These are phyloP conservation scores for Thamnophis elegans DNA, from an alignment of 2,797 vertebrate genomes.

Conservation along the genomic window DNA sequence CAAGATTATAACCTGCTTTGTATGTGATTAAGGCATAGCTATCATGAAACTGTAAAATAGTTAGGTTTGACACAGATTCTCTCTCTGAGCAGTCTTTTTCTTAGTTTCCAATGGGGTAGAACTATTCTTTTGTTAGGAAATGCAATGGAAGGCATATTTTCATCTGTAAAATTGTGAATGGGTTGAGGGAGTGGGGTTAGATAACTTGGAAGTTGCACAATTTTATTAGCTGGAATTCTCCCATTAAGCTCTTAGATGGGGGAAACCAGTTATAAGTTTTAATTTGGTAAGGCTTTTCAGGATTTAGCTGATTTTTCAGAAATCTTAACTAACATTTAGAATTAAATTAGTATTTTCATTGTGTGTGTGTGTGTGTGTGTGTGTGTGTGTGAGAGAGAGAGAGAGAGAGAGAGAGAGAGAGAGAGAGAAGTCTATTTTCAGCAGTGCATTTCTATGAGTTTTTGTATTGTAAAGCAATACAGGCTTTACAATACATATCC, in stretches of 20 bases:
- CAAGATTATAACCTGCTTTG: neutral
- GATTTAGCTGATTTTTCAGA: neutral
- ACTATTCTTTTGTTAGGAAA: neutral
- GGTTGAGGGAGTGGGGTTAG: neutral
- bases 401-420: too few species aligned
- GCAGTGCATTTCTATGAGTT: neutral
- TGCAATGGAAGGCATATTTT: neutral
- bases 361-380: too few species aligned
- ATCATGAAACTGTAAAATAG: neutral
- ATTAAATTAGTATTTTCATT: accelerated
- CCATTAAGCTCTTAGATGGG: neutral
- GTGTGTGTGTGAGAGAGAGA: too few species aligned
- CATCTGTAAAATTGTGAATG: neutral
- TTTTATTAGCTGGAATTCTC: neutral
- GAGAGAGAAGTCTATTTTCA: neutral
- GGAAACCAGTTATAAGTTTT: too few species aligned
- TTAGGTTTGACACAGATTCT: neutral
- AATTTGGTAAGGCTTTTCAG: neutral
- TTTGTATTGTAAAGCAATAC: neutral
- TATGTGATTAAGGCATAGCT: neutral
- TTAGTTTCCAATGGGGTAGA: neutral
- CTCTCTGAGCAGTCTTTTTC: neutral
- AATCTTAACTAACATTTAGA: neutral
- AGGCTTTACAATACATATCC: neutral
- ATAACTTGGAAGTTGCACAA: neutral